Conservation (phyloP, 2,888 invertebrate species). For the Tenodera sinensis region DNA sequence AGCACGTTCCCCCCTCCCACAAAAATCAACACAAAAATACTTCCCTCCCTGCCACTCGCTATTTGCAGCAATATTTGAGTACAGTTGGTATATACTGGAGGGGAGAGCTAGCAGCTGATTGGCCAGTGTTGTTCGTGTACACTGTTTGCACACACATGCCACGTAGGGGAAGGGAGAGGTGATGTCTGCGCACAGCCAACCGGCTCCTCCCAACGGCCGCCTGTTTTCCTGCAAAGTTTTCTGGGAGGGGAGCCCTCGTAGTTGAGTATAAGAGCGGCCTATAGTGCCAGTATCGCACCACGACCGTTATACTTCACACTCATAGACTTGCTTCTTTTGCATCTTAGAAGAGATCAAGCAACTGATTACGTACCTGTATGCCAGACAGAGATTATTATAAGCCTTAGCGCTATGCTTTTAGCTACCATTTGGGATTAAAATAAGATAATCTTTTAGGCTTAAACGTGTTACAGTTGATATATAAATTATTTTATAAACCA, state of each 20-base stretch:
- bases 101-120: constrained; percentile 11
- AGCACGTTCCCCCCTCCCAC: not conserved
- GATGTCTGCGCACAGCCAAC: constrained; percentile 5
- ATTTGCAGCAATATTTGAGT: constrained; percentile 26
- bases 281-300: not conserved
- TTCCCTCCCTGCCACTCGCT: not conserved
- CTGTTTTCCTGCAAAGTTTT: constrained; percentile 17
- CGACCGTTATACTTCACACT: too few relatives aligned
- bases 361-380: too few relatives aligned
- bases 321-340: too few relatives aligned
- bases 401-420: too few relatives aligned
- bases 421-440: too few relatives aligned
- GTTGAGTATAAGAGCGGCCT: not conserved
- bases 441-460: too few relatives aligned
- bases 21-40: not conserved
- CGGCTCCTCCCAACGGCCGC: not conserved
- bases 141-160: constrained; percentile 21
- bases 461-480: too few relatives aligned
- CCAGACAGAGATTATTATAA: too few relatives aligned
- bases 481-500: too few relatives aligned
- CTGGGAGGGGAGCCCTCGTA: not conserved
- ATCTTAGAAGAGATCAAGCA: too few relatives aligned
- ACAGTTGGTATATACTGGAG: constrained; percentile 18
- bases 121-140: constrained; percentile 19
- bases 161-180: too few relatives aligned